Conservation (phyloP, 2,888 invertebrate species). For the Plemyria rubiginata region DNA sequence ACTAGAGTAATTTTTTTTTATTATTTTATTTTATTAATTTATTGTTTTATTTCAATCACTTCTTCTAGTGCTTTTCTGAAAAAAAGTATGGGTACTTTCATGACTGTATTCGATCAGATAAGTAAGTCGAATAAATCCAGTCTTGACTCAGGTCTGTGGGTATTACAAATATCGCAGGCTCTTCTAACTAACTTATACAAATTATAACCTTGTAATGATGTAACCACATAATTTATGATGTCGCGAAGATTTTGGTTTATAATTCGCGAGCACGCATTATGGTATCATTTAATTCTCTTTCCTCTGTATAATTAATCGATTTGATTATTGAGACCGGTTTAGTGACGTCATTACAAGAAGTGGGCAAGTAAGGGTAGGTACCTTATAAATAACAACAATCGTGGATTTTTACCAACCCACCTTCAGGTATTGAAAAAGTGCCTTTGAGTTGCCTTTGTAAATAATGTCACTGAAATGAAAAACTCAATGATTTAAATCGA, state of each 20-base stretch:
- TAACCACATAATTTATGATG: neutral
- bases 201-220: neutral
- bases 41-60: no score
- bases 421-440: conserved; percentile 5
- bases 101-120: no score
- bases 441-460: neutral
- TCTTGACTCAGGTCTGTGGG: no score
- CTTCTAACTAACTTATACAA: neutral
- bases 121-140: no score
- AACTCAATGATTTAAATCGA: neutral
- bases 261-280: neutral
- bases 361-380: neutral
- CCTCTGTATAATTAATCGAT: conserved; percentile 2
- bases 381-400: conserved; percentile 10
- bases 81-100: no score
- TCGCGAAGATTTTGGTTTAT: neutral
- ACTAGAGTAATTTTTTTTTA: no score
- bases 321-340: conserved; percentile 10
- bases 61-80: no score
- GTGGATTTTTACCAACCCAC: no score
- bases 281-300: conserved; percentile 6
- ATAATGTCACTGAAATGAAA: neutral
- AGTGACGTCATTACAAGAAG: conserved; percentile 14
- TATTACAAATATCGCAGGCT: no score
- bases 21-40: no score